Evolutionary conservation across 2,113 vertebrate genomes (phyloP).

Genomic region (Rhagologus leucostigma): DNA sequence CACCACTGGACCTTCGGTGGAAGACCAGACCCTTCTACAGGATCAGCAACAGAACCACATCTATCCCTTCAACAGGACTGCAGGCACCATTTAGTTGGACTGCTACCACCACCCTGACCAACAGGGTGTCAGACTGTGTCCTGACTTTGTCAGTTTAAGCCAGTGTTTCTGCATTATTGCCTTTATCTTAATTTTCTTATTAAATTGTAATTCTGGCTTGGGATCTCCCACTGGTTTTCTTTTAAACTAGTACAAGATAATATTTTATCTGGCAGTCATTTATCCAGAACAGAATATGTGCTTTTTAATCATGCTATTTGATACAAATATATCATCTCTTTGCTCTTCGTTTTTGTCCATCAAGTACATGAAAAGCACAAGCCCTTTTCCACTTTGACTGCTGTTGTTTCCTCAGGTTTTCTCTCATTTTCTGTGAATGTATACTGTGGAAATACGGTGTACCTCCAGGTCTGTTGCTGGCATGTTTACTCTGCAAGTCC

Average conservation of each 20-base stretch:
- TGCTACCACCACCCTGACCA: background rate
- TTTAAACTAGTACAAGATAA: background rate
- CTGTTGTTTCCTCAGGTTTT: background rate
- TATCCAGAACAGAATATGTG: background rate
- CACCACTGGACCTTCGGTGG: background rate
- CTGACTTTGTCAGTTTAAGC: background rate
- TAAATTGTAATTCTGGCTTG: background rate
- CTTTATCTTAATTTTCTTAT: background rate
- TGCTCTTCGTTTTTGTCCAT: background rate
- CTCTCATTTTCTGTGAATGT: background rate
- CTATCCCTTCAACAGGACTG: background rate
- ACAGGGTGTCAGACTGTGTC: background rate
- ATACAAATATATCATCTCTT: background rate
- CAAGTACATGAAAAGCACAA: background rate
- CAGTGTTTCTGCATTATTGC: background rate
- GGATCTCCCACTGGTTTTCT: background rate
- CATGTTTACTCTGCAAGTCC: background rate
- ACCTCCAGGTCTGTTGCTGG: background rate
- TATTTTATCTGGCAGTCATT: background rate
- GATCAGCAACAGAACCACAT: background rate
- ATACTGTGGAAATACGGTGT: background rate
- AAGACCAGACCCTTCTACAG: background rate
- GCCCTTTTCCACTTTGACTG: background rate
- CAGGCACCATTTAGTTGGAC: background rate
- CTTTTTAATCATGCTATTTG: background rate